Evolutionary conservation across 2,888 invertebrate genomes (phyloP).

Genomic region (Cephus spinipes): DNA sequence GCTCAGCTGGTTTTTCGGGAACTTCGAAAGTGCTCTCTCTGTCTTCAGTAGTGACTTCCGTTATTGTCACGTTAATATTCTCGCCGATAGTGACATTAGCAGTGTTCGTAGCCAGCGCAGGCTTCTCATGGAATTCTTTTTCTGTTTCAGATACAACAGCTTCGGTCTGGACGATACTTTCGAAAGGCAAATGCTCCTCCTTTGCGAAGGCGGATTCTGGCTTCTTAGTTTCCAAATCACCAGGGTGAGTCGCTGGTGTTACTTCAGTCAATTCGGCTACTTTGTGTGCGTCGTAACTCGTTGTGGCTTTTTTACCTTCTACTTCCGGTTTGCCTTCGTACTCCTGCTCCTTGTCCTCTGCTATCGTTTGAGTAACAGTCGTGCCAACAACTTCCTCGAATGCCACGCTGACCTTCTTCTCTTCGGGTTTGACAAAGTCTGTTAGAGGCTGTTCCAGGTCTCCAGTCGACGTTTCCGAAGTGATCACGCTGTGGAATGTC

Average conservation of each 20-base stretch:
- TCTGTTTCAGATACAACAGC: conserved; percentile 73
- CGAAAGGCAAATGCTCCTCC: conserved; percentile 68
- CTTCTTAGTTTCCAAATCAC: conserved; percentile 64
- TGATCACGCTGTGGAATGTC: conserved; percentile 69
- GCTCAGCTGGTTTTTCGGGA: conserved; percentile 62
- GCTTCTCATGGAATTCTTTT: conserved; percentile 55
- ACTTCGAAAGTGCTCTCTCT: conserved; percentile 67
- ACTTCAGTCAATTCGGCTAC: conserved; percentile 74
- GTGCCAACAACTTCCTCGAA: conserved; percentile 67
- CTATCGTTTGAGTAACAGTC: conserved; percentile 69
- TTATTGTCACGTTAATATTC: conserved; percentile 67
- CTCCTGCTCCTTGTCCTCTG: conserved; percentile 66
- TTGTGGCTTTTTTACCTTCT: conserved; percentile 60
- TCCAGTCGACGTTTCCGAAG: conserved; percentile 57
- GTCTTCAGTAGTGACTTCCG: conserved; percentile 71
- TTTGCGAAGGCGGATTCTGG: conserved; percentile 64
- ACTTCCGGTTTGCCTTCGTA: conserved; percentile 48
- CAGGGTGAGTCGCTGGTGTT: conserved; percentile 67
- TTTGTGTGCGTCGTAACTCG: conserved; percentile 66
- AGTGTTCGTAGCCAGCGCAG: conserved; percentile 45
- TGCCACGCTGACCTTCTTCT: conserved; percentile 50
- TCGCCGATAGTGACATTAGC: conserved; percentile 56
- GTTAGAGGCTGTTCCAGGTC: conserved; percentile 56
- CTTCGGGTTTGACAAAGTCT: conserved; percentile 56
- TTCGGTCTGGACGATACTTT: conserved; percentile 72